Evolutionary conservation across 37 sponge, comb jelly and placozoan species (phyloP), one percentile per base, ranked within the genome.

Genomic region (Aphrocallistes beatrix): DNA sequence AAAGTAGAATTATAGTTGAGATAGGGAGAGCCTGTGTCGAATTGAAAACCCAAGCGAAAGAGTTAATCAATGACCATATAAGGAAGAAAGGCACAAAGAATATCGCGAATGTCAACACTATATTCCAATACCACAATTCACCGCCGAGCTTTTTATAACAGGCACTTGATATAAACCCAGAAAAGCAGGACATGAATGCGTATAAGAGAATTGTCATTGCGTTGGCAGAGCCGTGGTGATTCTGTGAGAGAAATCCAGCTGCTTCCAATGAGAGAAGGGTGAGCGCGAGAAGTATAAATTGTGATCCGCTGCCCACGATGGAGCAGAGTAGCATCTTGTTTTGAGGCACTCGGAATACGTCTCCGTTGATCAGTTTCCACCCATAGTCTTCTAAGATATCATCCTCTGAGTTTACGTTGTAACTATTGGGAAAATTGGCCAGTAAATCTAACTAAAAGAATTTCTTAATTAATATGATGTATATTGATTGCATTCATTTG

Each of bases 1-100:
- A 51, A 84, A 95, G 89, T 49, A 95, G 86, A 0, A 95, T 13
- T 37, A 95, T 91, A 13, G 96, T 95, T 36, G 96, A 88, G 88
- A 93, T 91, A 50, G 96, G 96, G 0, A 95, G 92, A 39, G 96
- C 96, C 40, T 95, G 96, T 13, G 96, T 95, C 50, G 94, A 93
- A 37, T 86, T 85, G 39, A 91, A 50, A 39, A 47, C 34, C 94
- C 92, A 95, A 34, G 96, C 96, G 38, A 95, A 89, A 9, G 94
- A 82, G 86, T 95, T 95, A n/a, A 93, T 89, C 17, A 88, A 45
- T 85, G 94, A 91, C 96, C 96, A 95, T 21, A 91, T 81, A 34
- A 93, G 36, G 83, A 95, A 93, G 89, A 95, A 95, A 1, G 96
- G 96, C 9, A 90, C 84, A 82, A 95, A 95, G 36, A 95, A 89